A percentile compares a stretch with the other conserved stretches of the same genome.
Evolutionary conservation across 2,888 invertebrate genomes (phyloP).

Genomic region (Harpalus rufipes): DNA sequence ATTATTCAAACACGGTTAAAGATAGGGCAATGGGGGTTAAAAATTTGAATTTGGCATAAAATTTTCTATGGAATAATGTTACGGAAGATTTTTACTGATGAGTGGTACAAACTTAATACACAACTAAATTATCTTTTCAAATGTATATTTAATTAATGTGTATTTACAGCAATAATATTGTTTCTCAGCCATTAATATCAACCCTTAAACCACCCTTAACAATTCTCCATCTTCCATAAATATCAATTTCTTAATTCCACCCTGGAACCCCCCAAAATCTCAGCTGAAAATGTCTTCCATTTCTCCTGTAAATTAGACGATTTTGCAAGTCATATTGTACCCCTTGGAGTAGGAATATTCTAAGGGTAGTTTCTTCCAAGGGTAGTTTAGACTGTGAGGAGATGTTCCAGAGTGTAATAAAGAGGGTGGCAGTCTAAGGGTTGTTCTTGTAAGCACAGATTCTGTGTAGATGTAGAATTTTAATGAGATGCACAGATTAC

Average conservation of each 20-base stretch:
- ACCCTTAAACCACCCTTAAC: conserved; percentile 3
- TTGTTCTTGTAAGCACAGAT: conserved; percentile 60
- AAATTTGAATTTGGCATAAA: background rate
- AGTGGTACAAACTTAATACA: too few species aligned
- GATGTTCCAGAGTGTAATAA: background rate
- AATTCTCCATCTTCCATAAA: background rate
- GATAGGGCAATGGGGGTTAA: background rate
- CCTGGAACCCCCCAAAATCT: conserved; percentile 16
- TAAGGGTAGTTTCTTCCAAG: conserved; percentile 32
- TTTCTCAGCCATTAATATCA: conserved; percentile 11
- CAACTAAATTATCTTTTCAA: too few species aligned
- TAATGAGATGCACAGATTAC: conserved; percentile 65
- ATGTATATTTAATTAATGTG: too few species aligned
- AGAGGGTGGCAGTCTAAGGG: conserved; percentile 38
- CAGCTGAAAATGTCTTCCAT: conserved; percentile 44
- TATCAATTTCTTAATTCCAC: conserved; percentile 6
- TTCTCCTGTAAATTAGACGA: conserved; percentile 35
- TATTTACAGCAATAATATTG: background rate
- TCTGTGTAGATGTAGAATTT: conserved; percentile 56
- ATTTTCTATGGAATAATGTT: too few species aligned
- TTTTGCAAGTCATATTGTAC: background rate
- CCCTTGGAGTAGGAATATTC: conserved; percentile 14
- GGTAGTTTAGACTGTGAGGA: conserved; percentile 33
- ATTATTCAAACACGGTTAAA: background rate
- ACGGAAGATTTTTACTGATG: too few species aligned